phyloP scores from a whole-genome alignment of 2,888 invertebrate genomes.

The Gymnoscelis rufifasciata region DNA sequence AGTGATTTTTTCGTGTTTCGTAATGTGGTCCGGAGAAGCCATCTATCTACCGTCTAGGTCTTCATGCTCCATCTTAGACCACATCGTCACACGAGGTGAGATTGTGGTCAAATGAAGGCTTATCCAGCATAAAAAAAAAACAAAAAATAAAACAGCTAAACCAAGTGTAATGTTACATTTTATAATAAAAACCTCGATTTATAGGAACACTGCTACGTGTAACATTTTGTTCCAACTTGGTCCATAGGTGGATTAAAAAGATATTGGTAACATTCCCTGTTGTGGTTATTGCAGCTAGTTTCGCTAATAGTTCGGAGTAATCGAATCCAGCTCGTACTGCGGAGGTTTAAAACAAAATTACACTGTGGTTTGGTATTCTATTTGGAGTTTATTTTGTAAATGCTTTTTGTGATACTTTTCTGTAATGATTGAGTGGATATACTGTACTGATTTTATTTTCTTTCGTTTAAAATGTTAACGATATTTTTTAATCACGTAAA shows the following conservation, averaged over 20 bases:
- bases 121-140: no score
- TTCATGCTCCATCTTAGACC: no score
- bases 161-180: no score
- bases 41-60: no score
- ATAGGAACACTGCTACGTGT: no score
- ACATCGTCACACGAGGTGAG: no score
- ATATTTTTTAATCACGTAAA: no score
- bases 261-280: conserved; percentile 18
- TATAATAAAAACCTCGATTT: no score
- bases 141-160: no score
- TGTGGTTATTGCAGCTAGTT: conserved; percentile 23
- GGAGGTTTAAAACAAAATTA: conserved; percentile 29
- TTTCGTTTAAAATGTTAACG: neutral
- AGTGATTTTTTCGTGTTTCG: no score
- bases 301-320: conserved; percentile 20
- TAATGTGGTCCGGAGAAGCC: no score
- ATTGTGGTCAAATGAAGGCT: no score
- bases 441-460: neutral
- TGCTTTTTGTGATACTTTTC: conserved; percentile 12
- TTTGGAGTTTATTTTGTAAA: conserved; percentile 5
- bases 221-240: neutral
- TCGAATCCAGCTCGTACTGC: conserved; percentile 11
- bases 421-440: neutral
- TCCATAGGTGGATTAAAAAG: conserved; percentile 17
- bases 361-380: conserved; percentile 5